A percentile compares a stretch with the other conserved stretches of the same genome.
phyloP scores from a whole-genome alignment of 2,113 vertebrate genomes.

The Caranx melampygus region DNA sequence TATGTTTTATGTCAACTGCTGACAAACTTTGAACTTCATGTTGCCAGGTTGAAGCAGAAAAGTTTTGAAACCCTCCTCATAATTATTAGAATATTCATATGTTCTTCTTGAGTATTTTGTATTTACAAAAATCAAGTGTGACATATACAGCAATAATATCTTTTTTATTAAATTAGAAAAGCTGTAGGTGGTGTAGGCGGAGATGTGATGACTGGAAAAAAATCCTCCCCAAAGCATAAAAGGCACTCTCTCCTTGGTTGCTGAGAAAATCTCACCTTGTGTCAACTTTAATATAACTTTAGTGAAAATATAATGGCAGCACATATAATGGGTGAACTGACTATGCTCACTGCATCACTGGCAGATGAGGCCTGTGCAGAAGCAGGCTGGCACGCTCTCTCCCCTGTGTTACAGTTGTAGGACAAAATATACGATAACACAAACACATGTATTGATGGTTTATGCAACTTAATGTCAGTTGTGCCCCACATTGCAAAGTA shows the following conservation, averaged over 20 bases:
- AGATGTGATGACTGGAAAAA: not conserved
- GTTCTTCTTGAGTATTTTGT: not conserved
- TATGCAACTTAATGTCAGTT: conserved; percentile 22
- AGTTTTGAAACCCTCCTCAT: not conserved
- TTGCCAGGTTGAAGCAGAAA: not conserved
- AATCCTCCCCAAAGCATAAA: not conserved
- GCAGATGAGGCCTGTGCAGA: conserved; percentile 2
- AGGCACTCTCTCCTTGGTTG: not conserved
- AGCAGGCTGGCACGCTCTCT: not conserved
- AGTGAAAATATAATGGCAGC: not conserved
- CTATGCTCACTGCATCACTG: not conserved
- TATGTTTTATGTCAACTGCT: too few species aligned
- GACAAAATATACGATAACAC: conserved; percentile 12
- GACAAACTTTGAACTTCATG: too few species aligned
- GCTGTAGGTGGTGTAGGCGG: not conserved
- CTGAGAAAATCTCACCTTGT: not conserved
- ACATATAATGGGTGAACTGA: not conserved
- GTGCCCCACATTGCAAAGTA: not conserved
- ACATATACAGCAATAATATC: not conserved
- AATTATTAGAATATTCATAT: not conserved
- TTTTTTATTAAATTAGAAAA: not conserved
- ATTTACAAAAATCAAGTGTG: not conserved
- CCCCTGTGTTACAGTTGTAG: not conserved
- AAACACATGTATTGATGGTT: conserved; percentile 30
- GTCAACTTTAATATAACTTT: not conserved